A percentile compares a stretch with the other conserved stretches of the same genome.
Evolutionary conservation across 1,140 invertebrate genomes (phyloP).

Genomic region (Drosophila repleta): DNA sequence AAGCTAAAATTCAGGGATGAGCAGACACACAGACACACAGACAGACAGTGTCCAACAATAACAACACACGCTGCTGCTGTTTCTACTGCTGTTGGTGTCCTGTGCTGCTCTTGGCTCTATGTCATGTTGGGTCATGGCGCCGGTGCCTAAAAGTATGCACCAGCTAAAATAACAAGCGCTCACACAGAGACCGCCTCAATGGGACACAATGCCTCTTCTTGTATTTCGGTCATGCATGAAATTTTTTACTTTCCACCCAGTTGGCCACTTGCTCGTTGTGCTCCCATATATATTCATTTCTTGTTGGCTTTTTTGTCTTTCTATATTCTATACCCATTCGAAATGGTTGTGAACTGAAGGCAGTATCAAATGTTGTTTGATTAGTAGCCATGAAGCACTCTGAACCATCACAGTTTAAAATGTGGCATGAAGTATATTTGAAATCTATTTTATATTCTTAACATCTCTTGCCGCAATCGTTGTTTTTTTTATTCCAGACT

Average conservation of each 20-base stretch:
- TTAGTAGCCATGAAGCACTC: too few species aligned
- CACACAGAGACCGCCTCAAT: neutral
- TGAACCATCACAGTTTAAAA: too few species aligned
- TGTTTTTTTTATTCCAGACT: too few species aligned
- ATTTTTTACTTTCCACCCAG: constrained; percentile 72
- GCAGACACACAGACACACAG: too few species aligned
- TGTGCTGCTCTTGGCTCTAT: neutral
- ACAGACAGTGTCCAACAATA: constrained; percentile 7
- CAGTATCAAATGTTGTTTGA: too few species aligned
- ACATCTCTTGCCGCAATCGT: too few species aligned
- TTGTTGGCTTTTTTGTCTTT: neutral
- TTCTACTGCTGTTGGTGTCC: neutral
- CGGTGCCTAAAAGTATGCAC: constrained; percentile 45
- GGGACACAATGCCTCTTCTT: constrained; percentile 27
- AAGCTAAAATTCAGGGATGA: constrained; percentile 1
- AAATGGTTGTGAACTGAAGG: neutral
- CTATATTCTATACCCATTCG: neutral
- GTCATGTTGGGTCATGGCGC: constrained; percentile 15
- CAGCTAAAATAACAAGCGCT: constrained; percentile 29
- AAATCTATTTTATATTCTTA: too few species aligned
- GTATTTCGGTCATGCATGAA: constrained; percentile 76
- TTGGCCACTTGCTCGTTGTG: constrained; percentile 43
- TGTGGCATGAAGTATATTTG: too few species aligned
- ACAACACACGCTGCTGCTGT: constrained; percentile 10
- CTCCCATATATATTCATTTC: constrained; percentile 17